phyloP scores from a whole-genome alignment of 2,113 vertebrate genomes.

The Solea solea region DNA sequence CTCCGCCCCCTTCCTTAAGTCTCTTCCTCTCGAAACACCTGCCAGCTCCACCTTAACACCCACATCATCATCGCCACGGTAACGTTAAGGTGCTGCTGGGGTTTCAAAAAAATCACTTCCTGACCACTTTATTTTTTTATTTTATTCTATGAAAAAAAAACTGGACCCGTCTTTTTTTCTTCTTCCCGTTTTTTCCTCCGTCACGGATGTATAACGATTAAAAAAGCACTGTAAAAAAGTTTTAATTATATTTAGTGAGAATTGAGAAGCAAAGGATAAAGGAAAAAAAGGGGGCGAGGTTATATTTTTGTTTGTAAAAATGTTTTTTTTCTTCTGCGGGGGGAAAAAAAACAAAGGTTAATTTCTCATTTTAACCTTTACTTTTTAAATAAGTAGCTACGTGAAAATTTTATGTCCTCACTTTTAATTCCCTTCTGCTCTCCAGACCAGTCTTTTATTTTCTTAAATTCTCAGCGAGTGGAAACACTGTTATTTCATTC shows the following conservation, averaged over 20 bases:
- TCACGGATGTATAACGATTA: constrained; percentile 81
- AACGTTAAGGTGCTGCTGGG: constrained; percentile 49
- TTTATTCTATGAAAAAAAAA: not conserved
- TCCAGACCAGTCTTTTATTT: constrained; percentile 46
- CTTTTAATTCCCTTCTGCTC: constrained; percentile 54
- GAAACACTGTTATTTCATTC: constrained; percentile 75
- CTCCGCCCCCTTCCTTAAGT: constrained; percentile 23
- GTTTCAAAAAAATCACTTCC: constrained; percentile 3
- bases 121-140: constrained; percentile 36
- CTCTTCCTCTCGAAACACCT: not conserved
- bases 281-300: constrained; percentile 51
- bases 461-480: constrained; percentile 56
- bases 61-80: not conserved
- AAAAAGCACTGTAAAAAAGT: constrained; percentile 88
- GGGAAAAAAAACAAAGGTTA: constrained; percentile 47
- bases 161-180: constrained; percentile 56
- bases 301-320: constrained; percentile 80
- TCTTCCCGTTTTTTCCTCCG: constrained; percentile 55
- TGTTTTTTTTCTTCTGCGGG: constrained; percentile 70
- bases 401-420: constrained; percentile 79
- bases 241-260: constrained; percentile 79
- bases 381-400: constrained; percentile 73
- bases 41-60: constrained; percentile 45
- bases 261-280: constrained; percentile 76
- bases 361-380: constrained; percentile 65